Evolutionary conservation across 2,113 vertebrate species (phyloP), one percentile per base, ranked within the genome.

Genomic region (Aphyosemion australe): DNA sequence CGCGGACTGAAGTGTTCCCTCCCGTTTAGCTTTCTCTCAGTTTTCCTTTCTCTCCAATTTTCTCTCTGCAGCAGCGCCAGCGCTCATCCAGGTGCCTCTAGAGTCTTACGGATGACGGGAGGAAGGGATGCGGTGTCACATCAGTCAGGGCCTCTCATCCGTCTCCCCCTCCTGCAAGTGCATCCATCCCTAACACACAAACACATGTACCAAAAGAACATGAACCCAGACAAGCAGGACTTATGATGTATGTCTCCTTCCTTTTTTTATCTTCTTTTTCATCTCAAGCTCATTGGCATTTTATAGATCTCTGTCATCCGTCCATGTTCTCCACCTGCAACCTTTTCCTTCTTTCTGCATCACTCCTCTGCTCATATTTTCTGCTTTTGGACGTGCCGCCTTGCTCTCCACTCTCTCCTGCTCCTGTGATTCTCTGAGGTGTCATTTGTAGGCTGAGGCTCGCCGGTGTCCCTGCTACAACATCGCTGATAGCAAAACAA

Each of bases 111-210:
- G 69, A 76, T 82, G 82, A 85, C 74, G 78, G 82, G 76, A 82
- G 76, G 78, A 85, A 4, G 76, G 74, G 76, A 87, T 78, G 64
- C 51, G 8, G 74, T 85, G 87, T 84, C 84, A 85, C 72, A 78
- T 73, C 61, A 79, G 74, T 85, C 84, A 79, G 64, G 79, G 76
- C 52, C 69, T 82, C 74, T 76, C 80, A 84, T 88, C 74, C 61
- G 76, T 84, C 80, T 84, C 52, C 18, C 73, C 60, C 20, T 66
- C 54, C 65, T 79, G 69, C 59, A 68, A 63, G 72, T 69, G 75
- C 79, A 74, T 69, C 71, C 76, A 76, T 73, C 73, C 82, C 60
- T 43, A 83, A 69, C 69, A 62, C 66, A 65, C 61, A 53, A 3
- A 55, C 41, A 65, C 57, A 54, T 11, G 21, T 31, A 18, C 14